Base-by-base conservation (phyloP, 2,797 vertebrate genomes). In the Argyrosomus regius region DNA sequence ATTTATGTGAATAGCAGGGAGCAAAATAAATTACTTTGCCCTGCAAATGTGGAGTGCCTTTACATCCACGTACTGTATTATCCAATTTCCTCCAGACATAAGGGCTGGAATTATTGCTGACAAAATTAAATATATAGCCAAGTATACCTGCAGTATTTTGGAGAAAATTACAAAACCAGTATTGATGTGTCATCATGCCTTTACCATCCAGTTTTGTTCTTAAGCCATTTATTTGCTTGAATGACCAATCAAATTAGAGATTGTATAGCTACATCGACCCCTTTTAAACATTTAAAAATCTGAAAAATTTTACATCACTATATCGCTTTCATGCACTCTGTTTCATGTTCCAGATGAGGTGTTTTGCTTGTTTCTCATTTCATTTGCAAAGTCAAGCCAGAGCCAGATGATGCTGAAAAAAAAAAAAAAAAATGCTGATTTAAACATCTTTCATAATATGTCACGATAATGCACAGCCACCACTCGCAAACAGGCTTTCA, bases 401-500 rank as follows among this genome's bases (percentile, higher is more conserved):
- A 22, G 41, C n/a, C 41, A 81, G 62, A 66, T 57, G 1, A 6
- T 39, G 35, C 35, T 39, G 35, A 1, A 45, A 59, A 18, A 62
- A 64, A 28, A 22, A 35, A 17, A 68, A 39, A 70, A 46, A 46
- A 0, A 53, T 35, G 46, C 62, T 58, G 64, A 83, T 66, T 78
- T 53, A 72, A 82, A 83, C 49, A 46, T 81, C 43, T 82, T 58
- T 59, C 17, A 75, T 71, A 65, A 64, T 74, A 58, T 67, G 54
- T 74, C 64, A 45, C 6, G 1, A 65, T 60, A 81, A 83, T 75
- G 50, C 75, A 77, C 70, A 75, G 76, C 75, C 14, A n/a, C 49
- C 20, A 26, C 43, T 75, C 2, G 3, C 69, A 79, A 79, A 87
- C 58, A 69, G 24, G 77, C 71, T 81, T 79, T 78, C 17, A 80